Evolutionary conservation across 2,888 invertebrate genomes (phyloP).

Genomic region (Eurytoma adleriae): DNA sequence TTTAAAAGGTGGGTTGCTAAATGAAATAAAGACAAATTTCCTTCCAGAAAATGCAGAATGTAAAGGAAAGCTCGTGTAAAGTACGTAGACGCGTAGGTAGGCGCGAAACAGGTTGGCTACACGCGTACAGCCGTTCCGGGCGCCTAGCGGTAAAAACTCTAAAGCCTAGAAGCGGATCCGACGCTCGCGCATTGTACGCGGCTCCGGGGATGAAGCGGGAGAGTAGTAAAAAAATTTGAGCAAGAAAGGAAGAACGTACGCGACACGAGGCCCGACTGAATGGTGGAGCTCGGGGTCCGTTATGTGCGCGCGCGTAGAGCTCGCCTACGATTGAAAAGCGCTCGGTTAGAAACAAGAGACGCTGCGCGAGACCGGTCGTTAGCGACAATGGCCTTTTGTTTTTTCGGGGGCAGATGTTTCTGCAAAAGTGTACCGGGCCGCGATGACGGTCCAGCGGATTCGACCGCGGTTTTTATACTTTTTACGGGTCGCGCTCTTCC

Average conservation of each 20-base stretch:
- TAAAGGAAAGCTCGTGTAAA: too few relatives aligned
- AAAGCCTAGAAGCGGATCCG: slow-evolving; percentile 33
- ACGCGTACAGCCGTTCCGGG: too few relatives aligned
- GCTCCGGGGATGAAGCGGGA: neutral
- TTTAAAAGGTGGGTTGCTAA: too few relatives aligned
- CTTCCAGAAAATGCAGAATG: too few relatives aligned
- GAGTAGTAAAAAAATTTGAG: slow-evolving; percentile 51
- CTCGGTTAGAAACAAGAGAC: slow-evolving; percentile 76
- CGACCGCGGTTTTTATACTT: neutral
- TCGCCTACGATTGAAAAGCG: slow-evolving; percentile 75
- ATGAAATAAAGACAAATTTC: too few relatives aligned
- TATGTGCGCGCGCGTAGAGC: slow-evolving; percentile 61
- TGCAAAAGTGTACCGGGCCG: neutral
- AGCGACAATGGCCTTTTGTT: slow-evolving; percentile 76
- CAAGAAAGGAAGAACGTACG: slow-evolving; percentile 57
- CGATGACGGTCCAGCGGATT: slow-evolving; percentile 1
- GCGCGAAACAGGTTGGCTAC: too few relatives aligned
- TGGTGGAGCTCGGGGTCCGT: slow-evolving; percentile 67
- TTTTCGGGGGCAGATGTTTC: slow-evolving; percentile 76
- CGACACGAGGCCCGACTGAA: neutral
- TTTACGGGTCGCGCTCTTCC: too few relatives aligned
- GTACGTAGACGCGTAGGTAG: too few relatives aligned
- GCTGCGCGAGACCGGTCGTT: slow-evolving; percentile 73
- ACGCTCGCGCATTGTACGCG: neutral
- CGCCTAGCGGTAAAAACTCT: slow-evolving; percentile 57